phyloP scores from a whole-genome alignment of 2,113 vertebrate genomes.

The Polypterus senegalus region DNA sequence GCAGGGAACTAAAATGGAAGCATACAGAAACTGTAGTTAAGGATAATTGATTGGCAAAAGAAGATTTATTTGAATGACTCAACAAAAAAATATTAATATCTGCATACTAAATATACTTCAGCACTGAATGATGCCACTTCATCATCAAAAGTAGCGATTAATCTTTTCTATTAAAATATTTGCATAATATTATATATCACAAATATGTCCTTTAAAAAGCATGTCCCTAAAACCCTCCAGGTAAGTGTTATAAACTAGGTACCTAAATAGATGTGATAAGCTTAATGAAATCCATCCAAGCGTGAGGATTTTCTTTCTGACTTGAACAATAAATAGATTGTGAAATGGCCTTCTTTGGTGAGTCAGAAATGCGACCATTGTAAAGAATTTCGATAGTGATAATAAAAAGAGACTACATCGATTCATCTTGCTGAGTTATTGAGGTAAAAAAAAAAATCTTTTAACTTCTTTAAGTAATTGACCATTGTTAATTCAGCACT shows the following conservation, averaged over 20 bases:
- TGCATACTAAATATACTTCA: conserved; percentile 31
- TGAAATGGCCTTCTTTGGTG: neutral
- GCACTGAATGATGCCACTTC: conserved; percentile 32
- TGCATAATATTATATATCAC: conserved; percentile 26
- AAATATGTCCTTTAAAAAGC: conserved; percentile 22
- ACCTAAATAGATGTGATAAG: conserved; percentile 50
- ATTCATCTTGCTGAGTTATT: conserved; percentile 57
- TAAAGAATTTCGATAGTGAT: conserved; percentile 16
- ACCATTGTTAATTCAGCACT: too few relatives aligned
- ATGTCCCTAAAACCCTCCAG: conserved; percentile 27
- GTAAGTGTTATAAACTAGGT: conserved; percentile 46
- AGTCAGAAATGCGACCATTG: neutral
- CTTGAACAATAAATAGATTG: neutral
- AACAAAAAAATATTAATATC: conserved; percentile 33
- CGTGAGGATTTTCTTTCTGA: conserved; percentile 19
- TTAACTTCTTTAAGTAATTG: neutral
- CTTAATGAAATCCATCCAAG: conserved; percentile 45
- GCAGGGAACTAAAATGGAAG: too few relatives aligned
- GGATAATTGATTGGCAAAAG: too few relatives aligned
- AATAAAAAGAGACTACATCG: conserved; percentile 47
- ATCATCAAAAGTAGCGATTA: conserved; percentile 31
- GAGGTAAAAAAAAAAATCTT: conserved; percentile 11
- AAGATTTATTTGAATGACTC: too few relatives aligned
- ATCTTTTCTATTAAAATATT: conserved; percentile 38
- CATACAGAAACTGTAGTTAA: too few relatives aligned